Conservation (phyloP, 2,888 invertebrate species). For the Cryptophagus acutangulus region DNA sequence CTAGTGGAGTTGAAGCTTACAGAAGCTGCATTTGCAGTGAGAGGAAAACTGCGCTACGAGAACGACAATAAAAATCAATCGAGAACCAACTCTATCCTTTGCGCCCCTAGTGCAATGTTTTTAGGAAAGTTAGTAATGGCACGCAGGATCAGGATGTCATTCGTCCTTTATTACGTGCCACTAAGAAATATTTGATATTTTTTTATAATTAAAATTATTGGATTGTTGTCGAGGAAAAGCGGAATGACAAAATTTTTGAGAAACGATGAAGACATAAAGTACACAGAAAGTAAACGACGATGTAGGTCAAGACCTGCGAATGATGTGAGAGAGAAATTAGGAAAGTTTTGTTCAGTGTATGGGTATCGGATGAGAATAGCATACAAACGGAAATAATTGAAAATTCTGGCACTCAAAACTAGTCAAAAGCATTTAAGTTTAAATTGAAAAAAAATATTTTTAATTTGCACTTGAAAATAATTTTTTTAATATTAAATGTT, state of each 20-base stretch:
- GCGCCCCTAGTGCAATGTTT: neutral
- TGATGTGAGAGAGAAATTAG: conserved; percentile 1
- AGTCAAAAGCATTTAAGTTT: too few relatives aligned
- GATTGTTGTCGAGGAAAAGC: conserved; percentile 10
- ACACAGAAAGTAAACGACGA: conserved; percentile 30
- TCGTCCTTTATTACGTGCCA: neutral
- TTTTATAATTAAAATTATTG: too few relatives aligned
- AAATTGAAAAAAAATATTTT: too few relatives aligned
- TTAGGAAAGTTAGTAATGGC: conserved; percentile 2
- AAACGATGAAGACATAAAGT: too few relatives aligned
- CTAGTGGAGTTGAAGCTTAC: too few relatives aligned
- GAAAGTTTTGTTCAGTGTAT: too few relatives aligned
- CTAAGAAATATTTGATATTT: neutral
- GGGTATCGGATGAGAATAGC: too few relatives aligned
- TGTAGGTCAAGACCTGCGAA: conserved; percentile 38
- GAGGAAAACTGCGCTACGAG: neutral
- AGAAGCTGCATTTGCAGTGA: too few relatives aligned
- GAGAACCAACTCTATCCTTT: neutral
- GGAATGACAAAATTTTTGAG: conserved; percentile 22
- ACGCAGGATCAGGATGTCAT: neutral
- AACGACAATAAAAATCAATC: conserved; percentile 5
- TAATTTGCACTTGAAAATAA: too few relatives aligned
- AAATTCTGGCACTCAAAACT: too few relatives aligned
- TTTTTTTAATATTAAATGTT: too few relatives aligned
- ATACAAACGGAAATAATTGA: too few relatives aligned